Evolutionary conservation across 2,888 invertebrate species (phyloP), one percentile per base, ranked within the genome.

Genomic region (Protonemura montana): DNA sequence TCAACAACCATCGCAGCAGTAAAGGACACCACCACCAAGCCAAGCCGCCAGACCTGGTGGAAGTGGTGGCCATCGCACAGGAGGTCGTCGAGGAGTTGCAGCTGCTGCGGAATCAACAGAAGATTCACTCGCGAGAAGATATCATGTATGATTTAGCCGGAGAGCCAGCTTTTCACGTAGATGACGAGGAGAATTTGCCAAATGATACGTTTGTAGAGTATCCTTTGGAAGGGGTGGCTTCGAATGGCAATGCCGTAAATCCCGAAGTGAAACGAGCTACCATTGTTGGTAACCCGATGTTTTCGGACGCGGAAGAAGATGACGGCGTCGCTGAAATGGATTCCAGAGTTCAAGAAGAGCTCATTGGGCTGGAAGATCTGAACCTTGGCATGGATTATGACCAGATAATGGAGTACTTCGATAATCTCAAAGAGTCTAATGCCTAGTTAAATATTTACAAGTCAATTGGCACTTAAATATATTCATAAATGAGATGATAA

Each of bases 321-420:
- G 89, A 88, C 25, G 88, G 88, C 30, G 89, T 88, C 41, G 89
- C 88, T 21, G 89, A 89, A 41, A 84, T 76, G 59, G 89, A 89
- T 6, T 88, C 89, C 59, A 87, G 87, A 88, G 91, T 91, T 88
- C 93, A 92, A 88, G 94, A 93, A 78, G 95, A 95, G 89, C 92
- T 94, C 89, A 94, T 95, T 87, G 95, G 94, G 85, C 92, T 97
- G 89, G 97, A 97, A 91, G 96, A 97, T 91, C 94, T 97, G 88
- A 94, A 94, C 89, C 91, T 94, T 87, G 97, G 97, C 91, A 97
- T 98, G 97, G 97, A 98, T 92, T 98, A 98, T 92, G 98, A 98
- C 91, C 98, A 98, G 93, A 97, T 99, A 92, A 97, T 98, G 97
- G 97, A 98, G 91, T 98, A 98, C 93, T 98, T 99, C 94, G 98